Base-by-base conservation (phyloP, 2,797 vertebrate genomes). In the Rhabdomys pumilio region DNA sequence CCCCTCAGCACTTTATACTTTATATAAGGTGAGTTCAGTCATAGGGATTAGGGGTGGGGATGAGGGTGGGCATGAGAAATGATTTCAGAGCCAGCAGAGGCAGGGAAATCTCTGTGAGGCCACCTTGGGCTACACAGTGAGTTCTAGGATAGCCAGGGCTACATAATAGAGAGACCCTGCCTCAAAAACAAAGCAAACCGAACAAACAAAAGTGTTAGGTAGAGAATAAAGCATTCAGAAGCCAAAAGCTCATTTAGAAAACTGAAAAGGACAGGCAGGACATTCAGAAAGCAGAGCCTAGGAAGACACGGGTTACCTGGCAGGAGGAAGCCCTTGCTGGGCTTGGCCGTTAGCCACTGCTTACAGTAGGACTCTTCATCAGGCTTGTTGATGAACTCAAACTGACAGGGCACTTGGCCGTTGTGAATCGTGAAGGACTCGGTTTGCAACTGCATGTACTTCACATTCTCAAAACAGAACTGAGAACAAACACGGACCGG, bases 321-420 rank as follows among this genome's bases (percentile, higher is more conserved):
- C 65, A 99, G 98, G 38, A 99, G 98, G 97, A 99, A 99, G 80
- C 99, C 99, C 98, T 99, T 99, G 57, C 98, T 98, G 24, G 99
- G 99, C 96, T 98, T 99, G 96, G 99, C 99, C 1, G 92, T 99
- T 96, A 99, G 98, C 99, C 99, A 99, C 50, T 98, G 98, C 97
- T 99, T 99, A 98, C 99, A 99, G 97, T 99, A 99, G 1, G 98
- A 98, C 1, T 96, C 1, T 96, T 99, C 99, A 24, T 99, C 99
- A 7, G 99, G 99, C 98, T 99, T 99, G 98, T 95, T 99, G 98
- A 99, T 99, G 93, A 99, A 99, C 97, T 99, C 99, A 44, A 99
- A 99, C 97, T 99, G 99, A 98, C 99, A 99, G 1, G 99, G 99
- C 79, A 99, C 99, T 98, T 99, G 99, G 34, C 99, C 99, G 34